Base-by-base conservation (phyloP, 2,888 invertebrate genomes). In the Leptarthrus brevirostris region DNA sequence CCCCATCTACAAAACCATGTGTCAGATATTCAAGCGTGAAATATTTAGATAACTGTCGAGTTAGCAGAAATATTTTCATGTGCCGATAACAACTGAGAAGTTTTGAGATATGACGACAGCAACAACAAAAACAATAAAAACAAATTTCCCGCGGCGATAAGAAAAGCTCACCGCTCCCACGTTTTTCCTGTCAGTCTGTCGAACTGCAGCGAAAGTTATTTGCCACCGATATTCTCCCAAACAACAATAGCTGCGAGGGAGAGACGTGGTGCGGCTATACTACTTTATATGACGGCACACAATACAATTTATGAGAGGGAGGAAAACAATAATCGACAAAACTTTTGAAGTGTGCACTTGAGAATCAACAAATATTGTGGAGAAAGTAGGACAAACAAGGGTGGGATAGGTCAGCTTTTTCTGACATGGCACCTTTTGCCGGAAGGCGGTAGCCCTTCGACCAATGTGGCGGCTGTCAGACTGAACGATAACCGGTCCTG, bases 1-100 rank as follows among this genome's bases (percentile, higher is more conserved):
- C 30, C 30, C 30, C 30, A 8, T 40, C 40, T 8, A 40, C 40
- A 12, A 12, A 40, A 6, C 40, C 40, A 40, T 40, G 40, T 40
- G 40, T 40, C 40, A 40, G 40, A 40, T 12, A 12, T 12, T 40
- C 40, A 12, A 40, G 40, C 0, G 36, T 34, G 58, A 58, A 58
- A 58, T 58, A 58, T 58, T 58, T 36, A 16, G 30, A 56, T 56
- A 26, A 12, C 10, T 10, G 36, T 30, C 58, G 58, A 58, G 58
- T 58, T 12, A 36, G 34, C 58, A 40, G 36, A 58, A 58, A 20
- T 20, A 12, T 20, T 18, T 40, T 58, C n/a, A 20, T 20, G 34
- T 30, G 8, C 36, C 20, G 3, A 18, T 12, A 36, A 58, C 36
- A 58, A 34, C 12, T 40, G 40, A 12, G 40, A 30, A 30, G 4